These are phyloP conservation scores for Echinometra lucunter DNA, from an alignment of 53 echinoderm and acorn worm species.

Conservation along the genomic window DNA sequence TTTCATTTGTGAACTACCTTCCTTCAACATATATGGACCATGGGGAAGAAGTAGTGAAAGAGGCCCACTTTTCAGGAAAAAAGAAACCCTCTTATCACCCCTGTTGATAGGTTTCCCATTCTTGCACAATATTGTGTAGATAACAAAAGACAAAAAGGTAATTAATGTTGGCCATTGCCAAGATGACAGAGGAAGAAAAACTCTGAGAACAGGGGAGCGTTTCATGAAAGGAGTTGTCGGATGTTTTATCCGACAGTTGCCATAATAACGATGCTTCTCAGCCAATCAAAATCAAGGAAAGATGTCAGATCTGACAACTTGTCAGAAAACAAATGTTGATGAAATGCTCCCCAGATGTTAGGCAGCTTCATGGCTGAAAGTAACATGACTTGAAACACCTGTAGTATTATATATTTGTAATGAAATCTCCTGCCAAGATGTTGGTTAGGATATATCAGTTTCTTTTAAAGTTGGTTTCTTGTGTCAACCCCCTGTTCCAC, in stretches of 20 bases:
- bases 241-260: no score
- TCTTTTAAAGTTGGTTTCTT: background rate
- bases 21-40: no score
- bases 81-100: background rate
- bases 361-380: background rate
- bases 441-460: background rate
- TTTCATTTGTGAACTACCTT: no score
- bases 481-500: background rate
- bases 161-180: background rate
- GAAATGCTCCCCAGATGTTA: background rate
- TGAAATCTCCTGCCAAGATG: background rate
- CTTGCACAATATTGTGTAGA: background rate
- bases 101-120: background rate
- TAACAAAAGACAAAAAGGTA: background rate
- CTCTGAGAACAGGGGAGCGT: conserved; percentile 5
- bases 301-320: no score
- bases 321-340: no score
- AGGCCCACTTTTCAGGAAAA: background rate
- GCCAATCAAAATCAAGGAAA: no score
- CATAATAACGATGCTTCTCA: no score
- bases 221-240: no score
- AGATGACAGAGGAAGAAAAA: conserved; percentile 19
- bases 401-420: background rate
- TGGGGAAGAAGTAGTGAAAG: no score
- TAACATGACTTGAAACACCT: background rate